These are phyloP conservation scores for Lampris incognitus DNA, from an alignment of 2,113 vertebrate genomes.

Conservation along the genomic window DNA sequence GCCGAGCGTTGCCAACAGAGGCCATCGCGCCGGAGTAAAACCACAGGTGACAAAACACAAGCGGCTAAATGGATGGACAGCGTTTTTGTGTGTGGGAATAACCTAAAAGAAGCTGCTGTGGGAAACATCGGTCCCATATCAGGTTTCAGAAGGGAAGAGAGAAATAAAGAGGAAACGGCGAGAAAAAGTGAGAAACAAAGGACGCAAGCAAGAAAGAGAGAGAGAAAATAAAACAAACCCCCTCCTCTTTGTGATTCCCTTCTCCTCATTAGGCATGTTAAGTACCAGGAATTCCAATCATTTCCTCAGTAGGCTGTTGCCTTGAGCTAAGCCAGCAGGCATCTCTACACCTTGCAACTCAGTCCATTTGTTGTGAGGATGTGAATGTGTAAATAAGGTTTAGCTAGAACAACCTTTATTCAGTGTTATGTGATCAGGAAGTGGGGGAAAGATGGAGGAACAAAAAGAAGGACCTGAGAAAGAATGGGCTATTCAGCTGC, in stretches of 20 bases:
- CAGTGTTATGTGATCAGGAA: slow-evolving; percentile 29
- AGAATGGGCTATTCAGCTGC: slow-evolving; percentile 27
- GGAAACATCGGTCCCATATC: too few relatives aligned
- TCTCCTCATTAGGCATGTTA: slow-evolving; percentile 69
- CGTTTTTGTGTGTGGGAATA: neutral
- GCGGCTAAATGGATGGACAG: slow-evolving; percentile 13
- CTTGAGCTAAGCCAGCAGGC: slow-evolving; percentile 55
- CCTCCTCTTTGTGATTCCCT: slow-evolving; percentile 48
- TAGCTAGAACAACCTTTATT: slow-evolving; percentile 29
- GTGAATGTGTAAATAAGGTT: slow-evolving; percentile 36
- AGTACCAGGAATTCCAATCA: slow-evolving; percentile 73
- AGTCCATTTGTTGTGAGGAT: slow-evolving; percentile 42
- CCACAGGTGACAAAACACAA: slow-evolving; percentile 25
- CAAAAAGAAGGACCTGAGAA: slow-evolving; percentile 21
- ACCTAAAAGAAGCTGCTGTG: neutral
- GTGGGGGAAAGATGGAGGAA: neutral
- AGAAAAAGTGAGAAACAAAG: neutral
- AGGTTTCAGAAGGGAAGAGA: neutral
- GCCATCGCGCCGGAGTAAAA: slow-evolving; percentile 33
- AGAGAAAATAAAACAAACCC: slow-evolving; percentile 10
- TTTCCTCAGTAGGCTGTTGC: slow-evolving; percentile 64
- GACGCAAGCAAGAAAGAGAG: neutral
- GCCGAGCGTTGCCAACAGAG: slow-evolving; percentile 49
- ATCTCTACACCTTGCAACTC: slow-evolving; percentile 42
- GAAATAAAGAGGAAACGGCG: neutral